Conservation (phyloP, 2,888 invertebrate genomes). For the Petrolisthes cinctipes region DNA sequence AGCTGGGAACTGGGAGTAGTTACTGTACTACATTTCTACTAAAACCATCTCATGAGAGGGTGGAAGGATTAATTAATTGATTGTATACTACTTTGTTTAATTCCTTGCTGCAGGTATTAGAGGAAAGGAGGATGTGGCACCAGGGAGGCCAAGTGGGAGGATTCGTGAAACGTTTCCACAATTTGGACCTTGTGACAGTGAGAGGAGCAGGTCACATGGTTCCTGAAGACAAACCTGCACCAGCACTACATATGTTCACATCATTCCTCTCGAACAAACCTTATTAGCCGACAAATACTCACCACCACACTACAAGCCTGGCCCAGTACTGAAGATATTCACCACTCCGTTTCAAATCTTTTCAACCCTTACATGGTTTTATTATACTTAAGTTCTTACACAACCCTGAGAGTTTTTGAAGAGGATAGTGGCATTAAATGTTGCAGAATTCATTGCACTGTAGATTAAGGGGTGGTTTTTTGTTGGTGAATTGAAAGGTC, state of each 20-base stretch:
- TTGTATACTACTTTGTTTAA: background rate
- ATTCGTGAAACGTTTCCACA: conserved; percentile 62
- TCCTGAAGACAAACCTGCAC: conserved; percentile 61
- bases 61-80: background rate
- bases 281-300: conserved; percentile 24
- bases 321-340: too few relatives aligned
- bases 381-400: too few relatives aligned
- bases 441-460: too few relatives aligned
- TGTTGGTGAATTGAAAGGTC: too few relatives aligned
- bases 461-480: too few relatives aligned
- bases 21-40: background rate
- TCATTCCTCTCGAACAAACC: conserved; percentile 59
- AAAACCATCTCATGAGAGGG: too few relatives aligned
- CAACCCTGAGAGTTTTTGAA: too few relatives aligned
- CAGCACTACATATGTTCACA: conserved; percentile 59
- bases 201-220: conserved; percentile 62
- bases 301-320: background rate
- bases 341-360: too few relatives aligned
- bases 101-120: conserved; percentile 37
- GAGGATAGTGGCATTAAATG: too few relatives aligned
- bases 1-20: background rate
- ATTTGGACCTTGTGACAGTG: conserved; percentile 56
- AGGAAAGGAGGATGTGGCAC: conserved; percentile 57
- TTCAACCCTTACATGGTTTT: too few relatives aligned
- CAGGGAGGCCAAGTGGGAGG: conserved; percentile 63